Percentiles rank a stretch among this genome's conserved stretches.
These are phyloP conservation scores for Pomatostomus ruficeps DNA, from an alignment of 2,113 vertebrate genomes.

Conservation along the genomic window DNA sequence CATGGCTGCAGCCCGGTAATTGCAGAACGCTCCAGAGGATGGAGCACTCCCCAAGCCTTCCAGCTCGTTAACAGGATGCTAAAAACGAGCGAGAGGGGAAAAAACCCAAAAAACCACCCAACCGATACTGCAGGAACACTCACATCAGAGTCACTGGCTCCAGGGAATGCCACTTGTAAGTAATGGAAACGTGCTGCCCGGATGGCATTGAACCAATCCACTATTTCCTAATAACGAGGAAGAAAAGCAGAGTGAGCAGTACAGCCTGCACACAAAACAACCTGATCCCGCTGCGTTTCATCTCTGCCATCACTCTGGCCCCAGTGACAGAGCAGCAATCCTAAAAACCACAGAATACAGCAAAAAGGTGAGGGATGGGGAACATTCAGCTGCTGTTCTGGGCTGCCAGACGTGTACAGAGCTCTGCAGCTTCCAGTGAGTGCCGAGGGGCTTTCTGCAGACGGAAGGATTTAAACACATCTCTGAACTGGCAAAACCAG, in stretches of 20 bases:
- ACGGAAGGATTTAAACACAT: not conserved
- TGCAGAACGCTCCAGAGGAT: not conserved
- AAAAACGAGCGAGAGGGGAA: not conserved
- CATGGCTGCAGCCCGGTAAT: not conserved
- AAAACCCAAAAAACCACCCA: not conserved
- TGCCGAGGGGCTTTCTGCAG: not conserved
- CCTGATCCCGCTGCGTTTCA: fast-evolving
- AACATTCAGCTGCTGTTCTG: not conserved
- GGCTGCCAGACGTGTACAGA: fast-evolving
- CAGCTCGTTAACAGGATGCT: not conserved
- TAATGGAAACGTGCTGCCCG: conserved; percentile 93
- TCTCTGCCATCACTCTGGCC: not conserved
- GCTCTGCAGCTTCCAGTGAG: not conserved
- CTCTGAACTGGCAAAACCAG: not conserved
- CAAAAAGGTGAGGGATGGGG: not conserved
- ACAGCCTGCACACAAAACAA: not conserved
- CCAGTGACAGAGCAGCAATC: not conserved
- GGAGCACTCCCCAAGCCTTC: not conserved
- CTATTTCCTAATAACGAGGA: conserved; percentile 79
- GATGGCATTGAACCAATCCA: conserved; percentile 95
- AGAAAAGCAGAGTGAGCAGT: not conserved
- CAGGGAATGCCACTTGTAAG: conserved; percentile 94
- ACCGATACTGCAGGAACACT: conserved; percentile 11
- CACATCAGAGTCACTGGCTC: conserved; percentile 85
- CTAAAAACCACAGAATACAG: not conserved